Evolutionary conservation across 2,888 invertebrate species (phyloP).

Genomic region (Chrysina gloriosa): DNA sequence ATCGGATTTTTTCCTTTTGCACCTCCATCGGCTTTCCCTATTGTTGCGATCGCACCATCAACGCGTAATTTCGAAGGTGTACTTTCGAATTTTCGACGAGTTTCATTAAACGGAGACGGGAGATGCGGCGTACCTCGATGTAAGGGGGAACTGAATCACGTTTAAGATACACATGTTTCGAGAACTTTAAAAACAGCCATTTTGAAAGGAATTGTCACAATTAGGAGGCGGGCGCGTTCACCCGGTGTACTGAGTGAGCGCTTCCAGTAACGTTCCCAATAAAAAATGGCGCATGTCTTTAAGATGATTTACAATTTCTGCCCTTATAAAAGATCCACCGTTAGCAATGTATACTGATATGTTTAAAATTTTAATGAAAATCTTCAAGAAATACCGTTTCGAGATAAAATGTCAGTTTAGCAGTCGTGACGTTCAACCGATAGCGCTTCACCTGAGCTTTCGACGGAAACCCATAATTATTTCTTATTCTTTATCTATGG

Average conservation of each 20-base stretch:
- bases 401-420: too few relatives aligned
- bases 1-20: background rate
- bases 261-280: background rate
- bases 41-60: constrained; percentile 18
- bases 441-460: too few relatives aligned
- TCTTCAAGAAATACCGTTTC: too few relatives aligned
- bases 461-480: too few relatives aligned
- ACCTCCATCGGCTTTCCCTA: constrained; percentile 11
- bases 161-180: constrained; percentile 33
- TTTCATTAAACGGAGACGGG: constrained; percentile 10
- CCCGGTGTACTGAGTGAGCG: background rate
- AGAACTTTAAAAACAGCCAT: constrained; percentile 39
- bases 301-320: background rate
- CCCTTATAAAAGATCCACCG: too few relatives aligned
- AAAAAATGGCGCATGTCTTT: background rate
- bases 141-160: background rate
- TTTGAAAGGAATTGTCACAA: constrained; percentile 24
- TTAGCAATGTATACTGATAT: too few relatives aligned
- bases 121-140: background rate
- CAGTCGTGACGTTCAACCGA: too few relatives aligned
- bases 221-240: background rate
- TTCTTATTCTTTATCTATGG: too few relatives aligned
- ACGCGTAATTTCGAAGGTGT: constrained; percentile 16
- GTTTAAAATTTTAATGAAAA: too few relatives aligned
- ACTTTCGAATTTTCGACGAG: constrained; percentile 8